Conservation (phyloP, 2,113 vertebrate species). For the Hemichromis elongatus region DNA sequence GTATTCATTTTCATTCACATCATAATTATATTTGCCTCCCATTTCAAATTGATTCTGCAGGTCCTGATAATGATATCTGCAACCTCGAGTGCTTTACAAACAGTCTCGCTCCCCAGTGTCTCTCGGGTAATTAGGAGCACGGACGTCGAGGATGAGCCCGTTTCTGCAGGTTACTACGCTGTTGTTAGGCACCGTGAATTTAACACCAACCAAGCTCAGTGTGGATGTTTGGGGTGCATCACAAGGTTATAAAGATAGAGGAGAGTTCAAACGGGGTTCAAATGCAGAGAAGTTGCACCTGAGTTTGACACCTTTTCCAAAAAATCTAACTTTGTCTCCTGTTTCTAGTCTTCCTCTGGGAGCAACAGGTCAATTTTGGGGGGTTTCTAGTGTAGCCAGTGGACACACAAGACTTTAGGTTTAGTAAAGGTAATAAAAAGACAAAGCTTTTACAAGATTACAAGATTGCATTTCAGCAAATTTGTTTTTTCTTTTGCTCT, state of each 20-base stretch:
- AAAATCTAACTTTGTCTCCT: background rate
- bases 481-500: background rate
- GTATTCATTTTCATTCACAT: slow-evolving; percentile 42
- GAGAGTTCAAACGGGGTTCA: background rate
- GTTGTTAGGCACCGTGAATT: background rate
- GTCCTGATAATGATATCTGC: slow-evolving; percentile 22
- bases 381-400: background rate
- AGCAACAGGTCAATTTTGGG: background rate
- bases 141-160: background rate
- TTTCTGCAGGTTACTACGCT: background rate
- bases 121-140: background rate
- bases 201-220: background rate
- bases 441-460: background rate
- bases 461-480: background rate
- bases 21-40: slow-evolving; percentile 39
- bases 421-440: background rate
- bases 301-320: background rate
- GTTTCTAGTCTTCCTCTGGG: background rate
- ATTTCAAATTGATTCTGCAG: slow-evolving; percentile 43
- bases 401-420: background rate
- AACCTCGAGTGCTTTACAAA: background rate
- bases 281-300: background rate
- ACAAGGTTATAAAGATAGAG: background rate
- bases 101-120: background rate
- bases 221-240: background rate